phyloP scores from a whole-genome alignment of 2,797 vertebrate genomes.

The Poeciliopsis gracilis region DNA sequence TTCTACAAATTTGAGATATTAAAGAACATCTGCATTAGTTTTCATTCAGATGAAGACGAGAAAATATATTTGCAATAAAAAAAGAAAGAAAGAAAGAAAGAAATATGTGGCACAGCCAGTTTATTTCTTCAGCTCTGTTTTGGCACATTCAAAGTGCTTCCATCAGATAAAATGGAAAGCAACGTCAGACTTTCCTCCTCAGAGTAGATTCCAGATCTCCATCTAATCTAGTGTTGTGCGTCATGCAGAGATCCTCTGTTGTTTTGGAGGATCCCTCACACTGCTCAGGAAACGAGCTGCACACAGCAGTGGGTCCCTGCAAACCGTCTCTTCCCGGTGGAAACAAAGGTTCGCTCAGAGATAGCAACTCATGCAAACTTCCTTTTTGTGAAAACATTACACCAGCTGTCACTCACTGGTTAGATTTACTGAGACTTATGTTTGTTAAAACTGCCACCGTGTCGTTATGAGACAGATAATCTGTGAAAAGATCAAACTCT shows the following conservation, averaged over 20 bases:
- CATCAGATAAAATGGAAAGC: not conserved
- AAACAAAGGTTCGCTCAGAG: not conserved
- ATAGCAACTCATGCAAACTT: conserved; percentile 10
- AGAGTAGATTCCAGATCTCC: not conserved
- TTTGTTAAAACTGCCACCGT: too few relatives aligned
- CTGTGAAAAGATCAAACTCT: too few relatives aligned
- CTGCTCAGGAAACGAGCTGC: conserved; percentile 37
- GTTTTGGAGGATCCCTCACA: conserved; percentile 35
- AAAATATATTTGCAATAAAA: not conserved
- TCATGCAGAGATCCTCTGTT: conserved; percentile 30
- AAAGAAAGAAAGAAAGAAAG: not conserved
- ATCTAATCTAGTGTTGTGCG: conserved; percentile 19
- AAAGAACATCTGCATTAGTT: not conserved
- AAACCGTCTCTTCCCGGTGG: conserved; percentile 19
- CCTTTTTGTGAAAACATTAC: not conserved
- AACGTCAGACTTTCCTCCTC: conserved; percentile 2
- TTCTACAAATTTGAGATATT: not conserved
- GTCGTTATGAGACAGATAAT: too few relatives aligned
- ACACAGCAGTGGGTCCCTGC: conserved; percentile 33
- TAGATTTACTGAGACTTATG: too few relatives aligned
- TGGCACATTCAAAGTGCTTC: not conserved
- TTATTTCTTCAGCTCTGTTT: not conserved
- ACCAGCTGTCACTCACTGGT: not conserved
- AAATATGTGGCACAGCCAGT: not conserved
- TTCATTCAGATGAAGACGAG: not conserved